Base-by-base conservation (phyloP, 2,888 invertebrate species). In the Gasteruption jaculator region DNA sequence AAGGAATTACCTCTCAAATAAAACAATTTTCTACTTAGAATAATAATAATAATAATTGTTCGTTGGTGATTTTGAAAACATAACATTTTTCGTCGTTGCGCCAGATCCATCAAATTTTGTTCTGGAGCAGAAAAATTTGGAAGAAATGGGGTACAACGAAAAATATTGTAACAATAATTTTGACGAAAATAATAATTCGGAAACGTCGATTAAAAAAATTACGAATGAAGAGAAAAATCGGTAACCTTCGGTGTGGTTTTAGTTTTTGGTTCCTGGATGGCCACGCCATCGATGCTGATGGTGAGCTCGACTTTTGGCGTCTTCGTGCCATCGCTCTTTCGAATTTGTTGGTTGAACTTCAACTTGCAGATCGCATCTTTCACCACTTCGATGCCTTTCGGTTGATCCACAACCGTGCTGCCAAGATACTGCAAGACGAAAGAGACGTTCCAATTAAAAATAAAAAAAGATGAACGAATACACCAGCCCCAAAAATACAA, bases 341-440 rank as follows among this genome's bases (percentile, higher is more conserved):
- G 86, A 60, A 94, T 76, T 65, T 93, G 93, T 63, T 94, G 91
- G 49, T 86, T 87, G 72, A 96, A 94, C 73, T 93, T 91, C 54
- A 97, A 78, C 67, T 95, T 94, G 60, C 93, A 83, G 61, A 97
- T 96, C 38, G 95, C 95, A 68, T 96, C 96, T 72, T 94, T 94
- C 5, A 97, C 94, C 30, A 96, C 91, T 70, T 96, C 94, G 56
- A 94, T 95, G 53, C 97, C 97, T 76, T 97, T 96, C 16, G 96
- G 90, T 73, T 92, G 89, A 58, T 94, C 92, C 38, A 97, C 97
- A 63, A 89, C 87, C 36, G 91, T 91, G 66, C 89, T 90, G 59
- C 97, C 97, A 71, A 94, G 81, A 79, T 93, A 94, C 87, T 90
- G 64, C 24, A 76, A 55, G 73, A 71, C 49, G 48, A 45, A 50